These are phyloP conservation scores for Platycercus adscitus DNA, from an alignment of 2,113 vertebrate genomes.

Conservation along the genomic window DNA sequence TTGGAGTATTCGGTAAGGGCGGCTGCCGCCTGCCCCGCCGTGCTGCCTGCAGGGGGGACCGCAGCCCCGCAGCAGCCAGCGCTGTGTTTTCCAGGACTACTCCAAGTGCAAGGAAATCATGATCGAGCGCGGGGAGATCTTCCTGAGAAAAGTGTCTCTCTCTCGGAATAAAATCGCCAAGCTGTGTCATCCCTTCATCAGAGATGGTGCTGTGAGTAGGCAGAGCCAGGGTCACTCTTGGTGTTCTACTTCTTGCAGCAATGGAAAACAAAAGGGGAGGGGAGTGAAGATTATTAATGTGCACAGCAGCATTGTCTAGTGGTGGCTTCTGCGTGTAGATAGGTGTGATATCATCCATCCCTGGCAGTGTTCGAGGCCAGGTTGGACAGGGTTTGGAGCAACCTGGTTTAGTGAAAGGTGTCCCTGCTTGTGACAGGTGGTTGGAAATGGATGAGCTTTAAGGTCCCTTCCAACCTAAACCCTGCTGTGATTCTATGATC, in stretches of 20 bases:
- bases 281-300: neutral
- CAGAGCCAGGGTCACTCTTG: accelerated
- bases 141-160: conserved; percentile 88
- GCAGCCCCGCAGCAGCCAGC: accelerated
- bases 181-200: conserved; percentile 96
- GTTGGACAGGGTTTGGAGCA: neutral
- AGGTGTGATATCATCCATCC: accelerated
- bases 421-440: neutral
- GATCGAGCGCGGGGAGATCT: conserved; percentile 95
- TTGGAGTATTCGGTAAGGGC: conserved; percentile 87
- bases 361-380: neutral
- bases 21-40: accelerated
- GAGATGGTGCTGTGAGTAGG: conserved; percentile 91
- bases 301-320: neutral
- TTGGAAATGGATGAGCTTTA: neutral
- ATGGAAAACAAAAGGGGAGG: neutral
- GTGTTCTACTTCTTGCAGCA: neutral
- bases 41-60: accelerated
- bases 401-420: neutral
- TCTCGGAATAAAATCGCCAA: conserved; percentile 91
- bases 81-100: conserved; percentile 79
- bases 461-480: neutral
- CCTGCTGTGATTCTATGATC: neutral
- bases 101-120: conserved; percentile 95
- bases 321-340: neutral